A percentile compares a stretch with the other conserved stretches of the same genome.
Evolutionary conservation across 2,888 invertebrate genomes (phyloP).

Genomic region (Coecobrya sp.): DNA sequence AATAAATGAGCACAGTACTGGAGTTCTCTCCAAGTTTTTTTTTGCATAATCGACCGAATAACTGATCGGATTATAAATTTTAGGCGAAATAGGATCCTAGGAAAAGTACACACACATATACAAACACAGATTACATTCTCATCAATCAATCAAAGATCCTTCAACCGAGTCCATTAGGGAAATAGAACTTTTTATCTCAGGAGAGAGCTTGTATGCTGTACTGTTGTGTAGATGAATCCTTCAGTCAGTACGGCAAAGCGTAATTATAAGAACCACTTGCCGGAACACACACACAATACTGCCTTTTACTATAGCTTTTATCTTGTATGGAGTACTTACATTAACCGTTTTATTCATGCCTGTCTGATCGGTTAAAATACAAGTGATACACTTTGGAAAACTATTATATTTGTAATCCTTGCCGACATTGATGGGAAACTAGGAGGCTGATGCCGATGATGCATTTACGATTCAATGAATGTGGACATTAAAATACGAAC

Average conservation of each 20-base stretch:
- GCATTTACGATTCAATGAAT: constrained; percentile 60
- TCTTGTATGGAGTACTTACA: constrained; percentile 19
- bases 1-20: constrained; percentile 12
- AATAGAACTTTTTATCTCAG: constrained; percentile 68
- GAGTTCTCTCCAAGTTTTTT: not conserved
- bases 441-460: constrained; percentile 42
- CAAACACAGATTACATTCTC: constrained; percentile 79
- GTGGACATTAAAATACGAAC: constrained; percentile 62
- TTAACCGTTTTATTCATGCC: constrained; percentile 61
- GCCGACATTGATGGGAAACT: constrained; percentile 53
- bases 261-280: constrained; percentile 61
- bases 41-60: constrained; percentile 64
- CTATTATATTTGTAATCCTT: constrained; percentile 58
- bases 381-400: constrained; percentile 61
- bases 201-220: constrained; percentile 4
- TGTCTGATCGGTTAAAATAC: constrained; percentile 61
- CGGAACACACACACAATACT: constrained; percentile 13
- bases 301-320: constrained; percentile 19
- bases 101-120: constrained; percentile 34
- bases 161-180: constrained; percentile 77
- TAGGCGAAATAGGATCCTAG: constrained; percentile 9
- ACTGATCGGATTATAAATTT: constrained; percentile 80
- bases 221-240: not conserved
- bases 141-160: constrained; percentile 82
- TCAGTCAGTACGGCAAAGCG: not conserved